phyloP scores from a whole-genome alignment of 2,888 invertebrate species.

The Capitulum mitella region DNA sequence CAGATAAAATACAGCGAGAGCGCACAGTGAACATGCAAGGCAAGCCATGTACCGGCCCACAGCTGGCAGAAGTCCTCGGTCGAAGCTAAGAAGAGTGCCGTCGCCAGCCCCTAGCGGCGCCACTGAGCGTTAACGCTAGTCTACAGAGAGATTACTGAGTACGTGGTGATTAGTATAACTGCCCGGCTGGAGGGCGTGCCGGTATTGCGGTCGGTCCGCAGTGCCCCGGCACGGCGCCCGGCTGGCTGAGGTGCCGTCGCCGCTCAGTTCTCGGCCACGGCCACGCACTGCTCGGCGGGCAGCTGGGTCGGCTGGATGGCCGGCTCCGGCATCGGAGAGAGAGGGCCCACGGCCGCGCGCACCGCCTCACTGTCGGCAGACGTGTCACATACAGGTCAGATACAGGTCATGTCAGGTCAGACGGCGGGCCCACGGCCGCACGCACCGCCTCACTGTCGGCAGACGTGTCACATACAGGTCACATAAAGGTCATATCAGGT shows the following conservation, averaged over 20 bases:
- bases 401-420: background rate
- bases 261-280: conserved; percentile 4
- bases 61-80: background rate
- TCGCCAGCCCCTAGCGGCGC: background rate
- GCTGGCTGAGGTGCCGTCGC: background rate
- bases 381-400: background rate
- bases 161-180: background rate
- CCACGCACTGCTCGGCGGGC: background rate
- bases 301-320: background rate
- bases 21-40: background rate
- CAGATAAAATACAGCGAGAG: background rate
- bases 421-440: no score
- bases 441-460: no score
- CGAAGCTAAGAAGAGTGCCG: background rate
- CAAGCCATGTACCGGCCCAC: background rate
- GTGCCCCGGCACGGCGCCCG: background rate
- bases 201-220: no score
- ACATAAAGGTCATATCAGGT: background rate
- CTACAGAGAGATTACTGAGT: background rate
- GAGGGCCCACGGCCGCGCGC: background rate
- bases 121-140: background rate
- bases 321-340: background rate
- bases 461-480: no score
- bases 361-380: background rate
- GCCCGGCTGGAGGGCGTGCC: background rate